Percentiles rank a stretch among this genome's conserved stretches.
These are phyloP conservation scores for Tetragnatha montana DNA, from an alignment of 2,888 invertebrate genomes.

Conservation along the genomic window DNA sequence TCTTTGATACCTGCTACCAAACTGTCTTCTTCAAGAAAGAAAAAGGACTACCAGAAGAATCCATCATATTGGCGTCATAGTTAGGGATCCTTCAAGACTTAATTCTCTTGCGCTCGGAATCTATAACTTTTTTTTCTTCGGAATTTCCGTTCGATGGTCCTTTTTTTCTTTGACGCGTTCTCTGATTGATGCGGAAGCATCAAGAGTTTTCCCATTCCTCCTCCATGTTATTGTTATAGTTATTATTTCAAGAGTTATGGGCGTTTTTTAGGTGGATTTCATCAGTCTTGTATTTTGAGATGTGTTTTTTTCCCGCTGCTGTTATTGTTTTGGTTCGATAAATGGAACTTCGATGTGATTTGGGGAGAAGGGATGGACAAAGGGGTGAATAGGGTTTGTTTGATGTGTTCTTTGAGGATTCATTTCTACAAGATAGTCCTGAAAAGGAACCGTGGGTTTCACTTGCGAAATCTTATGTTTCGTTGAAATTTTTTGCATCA, in stretches of 20 bases:
- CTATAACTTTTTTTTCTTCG: neutral
- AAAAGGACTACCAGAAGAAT: neutral
- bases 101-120: conserved; percentile 1
- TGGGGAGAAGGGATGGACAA: neutral
- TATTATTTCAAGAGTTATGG: neutral
- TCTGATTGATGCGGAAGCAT: conserved; percentile 50
- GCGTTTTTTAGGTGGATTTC: neutral
- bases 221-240: neutral
- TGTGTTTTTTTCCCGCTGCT: neutral
- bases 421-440: no score
- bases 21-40: no score
- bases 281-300: neutral
- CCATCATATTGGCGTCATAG: conserved; percentile 22
- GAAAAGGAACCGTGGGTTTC: no score
- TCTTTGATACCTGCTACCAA: no score
- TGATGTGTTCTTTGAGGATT: no score
- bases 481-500: no score
- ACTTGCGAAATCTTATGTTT: no score
- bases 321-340: conserved; percentile 3
- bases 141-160: conserved; percentile 5
- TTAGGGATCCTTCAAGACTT: conserved; percentile 6
- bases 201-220: conserved; percentile 14
- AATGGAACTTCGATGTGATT: conserved; percentile 22
- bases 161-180: conserved; percentile 17
- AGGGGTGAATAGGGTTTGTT: no score